Base-by-base conservation (phyloP, 92 coral and sea anemone genomes). In the Metridium senile region DNA sequence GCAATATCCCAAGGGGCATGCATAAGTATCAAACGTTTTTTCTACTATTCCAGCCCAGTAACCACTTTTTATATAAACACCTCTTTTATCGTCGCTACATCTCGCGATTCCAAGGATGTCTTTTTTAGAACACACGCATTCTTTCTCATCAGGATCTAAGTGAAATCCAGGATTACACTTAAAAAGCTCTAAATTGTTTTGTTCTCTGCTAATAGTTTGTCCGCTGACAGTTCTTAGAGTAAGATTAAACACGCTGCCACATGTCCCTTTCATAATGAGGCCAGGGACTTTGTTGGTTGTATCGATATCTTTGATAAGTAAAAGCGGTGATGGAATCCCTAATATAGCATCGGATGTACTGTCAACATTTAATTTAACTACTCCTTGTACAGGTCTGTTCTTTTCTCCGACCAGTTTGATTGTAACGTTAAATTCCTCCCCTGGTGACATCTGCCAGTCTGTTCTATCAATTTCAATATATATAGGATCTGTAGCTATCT, bases 401-500 rank as follows among this genome's bases (percentile, higher is more conserved):
- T 95, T 95, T 68, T 95, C 99, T 62, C 90, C 99, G 58, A 81
- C 62, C 23, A 95, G 80, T 72, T 77, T 27, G n/a, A 95, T 83
- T 22, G 82, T 19, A 17, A 89, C 93, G 59, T 59, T 51, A 58
- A 95, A 95, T 33, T 43, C 72, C 63, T 92, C 92, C 66, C 92
- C 86, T 1, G 93, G 89, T 26, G 97, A 76, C 45, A 76, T 88
- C 52, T 58, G 51, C 99, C 99, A 95, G 9, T 95, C 96, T 66
- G 61, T 65, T 39, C 70, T 43, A 51, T 58, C 61, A 31, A 89
- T 49, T 51, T 77, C 75, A 7, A 95, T 95, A 19, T 11, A 52
- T 28, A 95, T 68, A 32, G 99, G 89, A 78, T 92, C 92, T 43
- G 99, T 95, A 62, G 94, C 74, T 62, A 95, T 78, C 69, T 95